Conservation (phyloP, 64 coral and sea anemone species). For the Porites australiensis region DNA sequence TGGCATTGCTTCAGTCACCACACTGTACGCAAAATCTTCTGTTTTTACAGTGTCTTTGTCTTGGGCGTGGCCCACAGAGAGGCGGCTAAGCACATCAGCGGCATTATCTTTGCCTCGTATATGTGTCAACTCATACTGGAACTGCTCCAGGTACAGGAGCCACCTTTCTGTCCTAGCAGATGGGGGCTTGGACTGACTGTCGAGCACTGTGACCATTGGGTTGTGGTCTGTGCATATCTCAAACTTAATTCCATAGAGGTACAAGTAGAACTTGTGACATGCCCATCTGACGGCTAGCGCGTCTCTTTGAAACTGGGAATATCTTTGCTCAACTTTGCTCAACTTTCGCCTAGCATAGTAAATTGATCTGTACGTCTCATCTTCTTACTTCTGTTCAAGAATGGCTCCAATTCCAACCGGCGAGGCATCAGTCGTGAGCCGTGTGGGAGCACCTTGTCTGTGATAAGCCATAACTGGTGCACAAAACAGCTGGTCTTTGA, state of each 20-base stretch:
- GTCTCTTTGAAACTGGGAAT: constrained; percentile 50
- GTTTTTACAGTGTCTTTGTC: constrained; percentile 9
- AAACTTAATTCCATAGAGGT: background rate
- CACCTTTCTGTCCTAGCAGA: constrained; percentile 45
- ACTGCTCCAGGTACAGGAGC: constrained; percentile 47
- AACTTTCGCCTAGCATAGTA: constrained; percentile 57
- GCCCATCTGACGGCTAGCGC: background rate
- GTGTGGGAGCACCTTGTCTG: constrained; percentile 12
- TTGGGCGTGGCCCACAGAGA: background rate
- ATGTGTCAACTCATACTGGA: background rate
- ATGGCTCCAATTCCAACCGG: constrained; percentile 52
- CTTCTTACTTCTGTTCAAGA: constrained; percentile 27
- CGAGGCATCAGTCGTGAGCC: constrained; percentile 40
- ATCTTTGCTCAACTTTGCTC: constrained; percentile 29
- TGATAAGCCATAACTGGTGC: constrained; percentile 37
- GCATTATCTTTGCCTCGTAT: constrained; percentile 28
- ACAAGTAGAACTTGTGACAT: constrained; percentile 12
- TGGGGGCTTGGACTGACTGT: constrained; percentile 20
- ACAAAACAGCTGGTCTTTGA: no score
- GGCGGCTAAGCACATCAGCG: constrained; percentile 54
- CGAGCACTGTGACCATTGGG: background rate
- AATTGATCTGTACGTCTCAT: constrained; percentile 20
- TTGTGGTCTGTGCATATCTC: constrained; percentile 42
- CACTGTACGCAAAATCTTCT: constrained; percentile 54
- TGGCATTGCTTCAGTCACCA: constrained; percentile 11